Evolutionary conservation across 1,140 invertebrate genomes (phyloP).

Genomic region (Drosophila repleta): DNA sequence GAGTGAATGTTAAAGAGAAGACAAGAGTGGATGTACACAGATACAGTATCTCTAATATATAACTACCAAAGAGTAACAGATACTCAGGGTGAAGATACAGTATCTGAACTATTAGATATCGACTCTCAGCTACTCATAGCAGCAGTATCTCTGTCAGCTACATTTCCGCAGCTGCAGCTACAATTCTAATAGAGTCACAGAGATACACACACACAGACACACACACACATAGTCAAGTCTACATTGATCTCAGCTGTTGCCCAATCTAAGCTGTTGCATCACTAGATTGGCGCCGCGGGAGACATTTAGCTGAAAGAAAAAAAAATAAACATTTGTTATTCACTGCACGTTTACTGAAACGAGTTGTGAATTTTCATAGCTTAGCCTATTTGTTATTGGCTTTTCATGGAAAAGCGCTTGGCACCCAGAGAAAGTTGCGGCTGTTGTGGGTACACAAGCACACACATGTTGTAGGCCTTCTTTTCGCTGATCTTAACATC

Average conservation of each 20-base stretch:
- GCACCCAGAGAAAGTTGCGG: slow-evolving; percentile 39
- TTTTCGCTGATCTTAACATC: slow-evolving; percentile 35
- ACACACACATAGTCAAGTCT: neutral
- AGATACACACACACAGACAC: neutral
- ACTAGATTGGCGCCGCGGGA: slow-evolving; percentile 25
- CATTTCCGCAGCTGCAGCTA: too few species aligned
- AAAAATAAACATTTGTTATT: slow-evolving; percentile 2
- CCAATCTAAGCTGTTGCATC: slow-evolving; percentile 27
- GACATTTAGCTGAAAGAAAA: neutral
- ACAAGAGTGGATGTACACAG: too few species aligned
- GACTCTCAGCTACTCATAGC: too few species aligned
- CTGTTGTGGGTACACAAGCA: slow-evolving; percentile 14
- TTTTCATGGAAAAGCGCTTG: slow-evolving; percentile 55
- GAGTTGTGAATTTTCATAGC: slow-evolving; percentile 34
- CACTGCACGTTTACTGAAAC: slow-evolving; percentile 20
- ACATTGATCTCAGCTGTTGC: neutral
- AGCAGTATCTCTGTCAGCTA: too few species aligned
- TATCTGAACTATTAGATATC: too few species aligned
- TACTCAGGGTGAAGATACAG: too few species aligned
- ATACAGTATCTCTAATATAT: too few species aligned
- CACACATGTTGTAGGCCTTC: slow-evolving; percentile 22
- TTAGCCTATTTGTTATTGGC: slow-evolving; percentile 43
- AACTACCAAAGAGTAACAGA: too few species aligned
- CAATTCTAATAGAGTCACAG: neutral
- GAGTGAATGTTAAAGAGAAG: too few species aligned